Evolutionary conservation across 2,888 invertebrate species (phyloP), one percentile per base, ranked within the genome.

Genomic region (Tenthredo livida): DNA sequence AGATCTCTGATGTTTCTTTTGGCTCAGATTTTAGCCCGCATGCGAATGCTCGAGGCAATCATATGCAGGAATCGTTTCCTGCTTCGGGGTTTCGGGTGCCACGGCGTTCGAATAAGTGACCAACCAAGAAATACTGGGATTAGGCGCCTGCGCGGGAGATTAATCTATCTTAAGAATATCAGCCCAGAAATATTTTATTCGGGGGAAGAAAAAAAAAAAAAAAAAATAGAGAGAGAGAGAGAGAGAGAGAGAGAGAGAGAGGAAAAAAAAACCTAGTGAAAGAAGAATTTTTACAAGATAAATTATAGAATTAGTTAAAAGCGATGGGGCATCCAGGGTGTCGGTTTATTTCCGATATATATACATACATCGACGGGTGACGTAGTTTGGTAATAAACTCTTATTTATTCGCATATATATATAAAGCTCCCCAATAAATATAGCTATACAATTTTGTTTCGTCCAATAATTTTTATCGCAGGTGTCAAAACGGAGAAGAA

Each of bases 61-160:
- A 50, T 77, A n/a, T n/a, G n/a, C n/a, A n/a, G 33, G 58, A 40
- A 80, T 80, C 58, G 61, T 58, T 80, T 80, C 80, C 80, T 58
- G 80, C 37, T 80, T 50, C 33, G 77, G 77, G 21, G n/a, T 21
- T 21, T 29, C 2, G 88, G 89, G 89, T n/a, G n/a, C n/a, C n/a
- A 89, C 89, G 90, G 47, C 21, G 67, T 37, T 15, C 84, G 75
- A 73, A 15, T 15, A 84, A 70, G 37, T 33, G 67, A 65, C 67
- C 47, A 47, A 25, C 17, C 7, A 25, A 21, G 43, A n/a, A 61
- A 84, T 33, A 84, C 17, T 5, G 75, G 10, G 9, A 33, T 54
- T 6, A 43, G 40, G 61, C 58, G 80, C 80, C 21, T 61, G 58
- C 61, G 80, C 80, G 33, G 12, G 29, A 80, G 21, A 61, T 80